phyloP scores from a whole-genome alignment of 2,113 vertebrate species.

The Mastomys natalensis region DNA sequence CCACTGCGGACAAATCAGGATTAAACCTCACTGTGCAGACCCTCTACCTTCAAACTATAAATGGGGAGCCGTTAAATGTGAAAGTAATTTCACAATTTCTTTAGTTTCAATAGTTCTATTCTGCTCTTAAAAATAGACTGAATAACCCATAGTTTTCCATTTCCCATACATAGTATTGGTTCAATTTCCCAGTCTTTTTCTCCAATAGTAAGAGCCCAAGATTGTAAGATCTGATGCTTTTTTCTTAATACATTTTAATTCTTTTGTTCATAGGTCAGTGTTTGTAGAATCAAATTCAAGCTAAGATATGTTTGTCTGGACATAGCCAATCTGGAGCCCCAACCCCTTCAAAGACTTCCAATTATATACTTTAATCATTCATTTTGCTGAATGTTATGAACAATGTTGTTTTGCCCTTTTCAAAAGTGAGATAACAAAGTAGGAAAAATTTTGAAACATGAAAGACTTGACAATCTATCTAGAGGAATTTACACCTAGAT shows the following conservation, averaged over 20 bases:
- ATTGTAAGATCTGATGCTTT: neutral
- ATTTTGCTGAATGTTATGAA: neutral
- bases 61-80: constrained; percentile 44
- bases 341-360: neutral
- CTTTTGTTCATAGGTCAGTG: neutral
- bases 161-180: neutral
- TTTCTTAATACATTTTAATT: neutral
- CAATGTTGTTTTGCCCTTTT: constrained; percentile 40
- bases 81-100: constrained; percentile 35
- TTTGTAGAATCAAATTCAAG: constrained; percentile 6
- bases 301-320: neutral
- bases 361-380: neutral
- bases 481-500: constrained; percentile 43
- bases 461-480: neutral
- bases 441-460: constrained; percentile 11
- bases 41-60: constrained; percentile 36
- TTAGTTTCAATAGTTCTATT: constrained; percentile 50
- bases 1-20: constrained; percentile 33
- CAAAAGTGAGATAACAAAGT: constrained; percentile 7
- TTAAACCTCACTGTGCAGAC: constrained; percentile 28
- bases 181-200: neutral
- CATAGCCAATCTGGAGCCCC: neutral
- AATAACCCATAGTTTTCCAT: constrained; percentile 1
- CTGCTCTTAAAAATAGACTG: neutral
- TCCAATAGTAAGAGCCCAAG: neutral